Percentiles rank a stretch among this genome's conserved stretches.
Evolutionary conservation across 1,140 invertebrate genomes (phyloP).

Genomic region (Caerostris darwini): DNA sequence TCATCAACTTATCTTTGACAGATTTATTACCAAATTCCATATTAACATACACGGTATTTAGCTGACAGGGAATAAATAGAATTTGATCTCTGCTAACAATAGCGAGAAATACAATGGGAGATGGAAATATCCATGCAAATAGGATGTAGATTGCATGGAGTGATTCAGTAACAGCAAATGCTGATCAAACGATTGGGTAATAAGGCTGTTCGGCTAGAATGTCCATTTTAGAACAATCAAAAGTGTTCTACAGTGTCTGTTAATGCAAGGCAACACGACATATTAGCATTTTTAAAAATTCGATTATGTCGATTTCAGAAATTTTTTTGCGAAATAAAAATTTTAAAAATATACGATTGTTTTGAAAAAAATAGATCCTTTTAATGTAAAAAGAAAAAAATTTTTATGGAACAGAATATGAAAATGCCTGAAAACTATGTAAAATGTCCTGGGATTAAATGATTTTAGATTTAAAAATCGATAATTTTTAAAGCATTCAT

Average conservation of each 20-base stretch:
- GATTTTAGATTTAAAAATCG: no score
- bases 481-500: no score
- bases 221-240: background rate
- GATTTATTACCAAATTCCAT: background rate
- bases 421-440: no score
- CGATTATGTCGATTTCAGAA: no score
- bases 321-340: no score
- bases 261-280: no score
- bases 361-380: no score
- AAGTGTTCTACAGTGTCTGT: background rate
- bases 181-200: background rate
- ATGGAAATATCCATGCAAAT: background rate
- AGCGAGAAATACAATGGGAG: background rate
- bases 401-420: no score
- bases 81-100: background rate
- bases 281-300: no score
- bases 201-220: background rate
- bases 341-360: no score
- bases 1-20: background rate
- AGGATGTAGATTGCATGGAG: background rate
- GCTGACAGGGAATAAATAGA: constrained; percentile 2
- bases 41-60: background rate
- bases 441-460: no score
- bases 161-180: background rate
- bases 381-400: no score